These are phyloP conservation scores for Drosophila nasuta DNA, from an alignment of 1,140 invertebrate species.

Conservation along the genomic window DNA sequence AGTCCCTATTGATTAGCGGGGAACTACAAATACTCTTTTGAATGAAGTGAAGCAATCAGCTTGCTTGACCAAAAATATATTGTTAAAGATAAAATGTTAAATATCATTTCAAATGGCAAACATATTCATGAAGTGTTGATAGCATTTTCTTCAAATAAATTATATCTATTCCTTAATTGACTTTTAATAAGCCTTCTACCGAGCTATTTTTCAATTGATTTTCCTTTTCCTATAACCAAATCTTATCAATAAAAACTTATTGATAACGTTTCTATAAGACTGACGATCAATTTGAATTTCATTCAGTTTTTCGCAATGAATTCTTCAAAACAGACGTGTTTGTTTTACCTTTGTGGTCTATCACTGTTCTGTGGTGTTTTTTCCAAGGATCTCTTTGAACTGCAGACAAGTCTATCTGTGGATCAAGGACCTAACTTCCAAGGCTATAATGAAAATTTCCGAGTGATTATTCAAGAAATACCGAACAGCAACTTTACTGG, in stretches of 20 bases:
- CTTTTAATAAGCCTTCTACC: too few species aligned
- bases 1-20: too few species aligned
- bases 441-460: not conserved
- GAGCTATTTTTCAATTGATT: too few species aligned
- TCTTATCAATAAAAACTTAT: not conserved
- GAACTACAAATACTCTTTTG: too few species aligned
- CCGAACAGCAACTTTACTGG: constrained; percentile 5
- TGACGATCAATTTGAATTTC: not conserved
- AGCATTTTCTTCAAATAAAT: too few species aligned
- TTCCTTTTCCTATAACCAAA: not conserved
- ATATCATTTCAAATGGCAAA: too few species aligned
- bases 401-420: not conserved
- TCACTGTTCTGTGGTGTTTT: not conserved
- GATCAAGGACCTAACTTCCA: too few species aligned
- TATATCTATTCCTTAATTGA: too few species aligned
- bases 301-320: not conserved
- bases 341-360: not conserved
- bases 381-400: not conserved
- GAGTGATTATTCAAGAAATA: not conserved
- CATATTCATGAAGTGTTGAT: too few species aligned
- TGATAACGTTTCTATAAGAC: not conserved
- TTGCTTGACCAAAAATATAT: too few species aligned
- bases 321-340: not conserved
- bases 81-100: too few species aligned
- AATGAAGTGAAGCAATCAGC: too few species aligned